Evolutionary conservation across 1,140 invertebrate species (phyloP).

Genomic region (Philopotamus ludificatus): DNA sequence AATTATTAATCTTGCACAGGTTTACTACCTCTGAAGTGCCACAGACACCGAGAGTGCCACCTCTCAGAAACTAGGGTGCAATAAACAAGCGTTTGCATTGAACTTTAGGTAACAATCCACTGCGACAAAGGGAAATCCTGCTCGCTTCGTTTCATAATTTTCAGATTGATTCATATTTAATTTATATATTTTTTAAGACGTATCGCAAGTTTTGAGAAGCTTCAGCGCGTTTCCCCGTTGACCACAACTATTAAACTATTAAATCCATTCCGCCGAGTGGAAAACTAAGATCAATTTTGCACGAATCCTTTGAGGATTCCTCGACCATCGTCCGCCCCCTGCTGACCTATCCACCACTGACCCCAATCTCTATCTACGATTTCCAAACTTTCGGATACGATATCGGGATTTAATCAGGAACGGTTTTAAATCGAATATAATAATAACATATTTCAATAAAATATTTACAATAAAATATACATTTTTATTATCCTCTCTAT

Average conservation of each 20-base stretch:
- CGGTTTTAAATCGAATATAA: no score
- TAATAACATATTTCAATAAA: no score
- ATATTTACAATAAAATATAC: no score
- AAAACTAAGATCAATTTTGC: constrained; percentile 41
- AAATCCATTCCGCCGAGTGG: constrained; percentile 35
- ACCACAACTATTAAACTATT: constrained; percentile 40
- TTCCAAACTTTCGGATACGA: no score
- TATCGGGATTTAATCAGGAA: no score
- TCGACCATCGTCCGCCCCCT: constrained; percentile 8
- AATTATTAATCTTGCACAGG: no score
- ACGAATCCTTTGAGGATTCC: constrained; percentile 35
- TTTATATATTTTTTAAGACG: no score
- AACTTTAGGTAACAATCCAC: constrained; percentile 1
- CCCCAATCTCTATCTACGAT: constrained; percentile 8
- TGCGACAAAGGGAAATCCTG: background rate
- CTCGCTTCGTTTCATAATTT: background rate
- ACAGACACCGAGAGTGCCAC: no score
- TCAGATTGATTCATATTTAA: no score
- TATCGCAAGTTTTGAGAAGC: background rate
- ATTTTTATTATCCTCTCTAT: no score
- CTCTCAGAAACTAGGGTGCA: background rate
- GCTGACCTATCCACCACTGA: background rate
- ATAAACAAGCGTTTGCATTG: constrained; percentile 12
- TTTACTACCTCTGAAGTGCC: no score
- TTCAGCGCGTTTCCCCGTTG: constrained; percentile 9